Conservation (phyloP, 2,797 vertebrate genomes). For the Enteromius paludinosus region DNA sequence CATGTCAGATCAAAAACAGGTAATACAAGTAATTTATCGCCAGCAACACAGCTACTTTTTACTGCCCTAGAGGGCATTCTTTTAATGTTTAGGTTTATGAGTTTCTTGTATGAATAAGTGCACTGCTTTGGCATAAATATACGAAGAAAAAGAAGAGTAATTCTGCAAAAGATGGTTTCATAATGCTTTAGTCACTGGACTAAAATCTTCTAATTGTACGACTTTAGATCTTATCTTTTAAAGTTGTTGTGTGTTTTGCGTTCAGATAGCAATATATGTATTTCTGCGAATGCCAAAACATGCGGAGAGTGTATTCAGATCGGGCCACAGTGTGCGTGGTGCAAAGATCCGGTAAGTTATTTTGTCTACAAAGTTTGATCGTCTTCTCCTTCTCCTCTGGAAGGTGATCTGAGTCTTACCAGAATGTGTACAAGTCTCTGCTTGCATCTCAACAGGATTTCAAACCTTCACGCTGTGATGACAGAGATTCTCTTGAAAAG, state of each 20-base stretch:
- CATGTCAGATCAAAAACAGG: constrained; percentile 27
- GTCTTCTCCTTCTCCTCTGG: not conserved
- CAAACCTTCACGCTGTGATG: constrained; percentile 91
- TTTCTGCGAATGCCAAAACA: constrained; percentile 91
- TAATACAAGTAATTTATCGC: not conserved
- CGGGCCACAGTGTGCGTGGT: constrained; percentile 92
- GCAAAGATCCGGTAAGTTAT: constrained; percentile 85
- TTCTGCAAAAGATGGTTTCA: not conserved
- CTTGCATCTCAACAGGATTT: constrained; percentile 77
- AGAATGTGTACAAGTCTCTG: constrained; percentile 9
- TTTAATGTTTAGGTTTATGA: not conserved
- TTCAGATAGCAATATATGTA: constrained; percentile 86
- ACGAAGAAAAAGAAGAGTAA: not conserved
- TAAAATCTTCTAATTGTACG: not conserved
- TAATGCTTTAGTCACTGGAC: not conserved
- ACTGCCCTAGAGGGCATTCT: constrained; percentile 9
- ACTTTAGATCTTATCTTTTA: constrained; percentile 1
- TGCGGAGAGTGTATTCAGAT: constrained; percentile 96
- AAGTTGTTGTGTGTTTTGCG: constrained; percentile 58
- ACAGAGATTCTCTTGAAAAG: constrained; percentile 84
- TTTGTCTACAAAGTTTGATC: not conserved
- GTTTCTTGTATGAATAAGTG: not conserved
- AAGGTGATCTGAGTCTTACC: not conserved
- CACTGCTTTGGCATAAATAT: not conserved
- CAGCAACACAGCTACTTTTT: not conserved